A percentile compares a stretch with the other conserved stretches of the same genome.
These are phyloP conservation scores for Drosophila seclusa DNA, from an alignment of 2,888 invertebrate genomes.

Conservation along the genomic window DNA sequence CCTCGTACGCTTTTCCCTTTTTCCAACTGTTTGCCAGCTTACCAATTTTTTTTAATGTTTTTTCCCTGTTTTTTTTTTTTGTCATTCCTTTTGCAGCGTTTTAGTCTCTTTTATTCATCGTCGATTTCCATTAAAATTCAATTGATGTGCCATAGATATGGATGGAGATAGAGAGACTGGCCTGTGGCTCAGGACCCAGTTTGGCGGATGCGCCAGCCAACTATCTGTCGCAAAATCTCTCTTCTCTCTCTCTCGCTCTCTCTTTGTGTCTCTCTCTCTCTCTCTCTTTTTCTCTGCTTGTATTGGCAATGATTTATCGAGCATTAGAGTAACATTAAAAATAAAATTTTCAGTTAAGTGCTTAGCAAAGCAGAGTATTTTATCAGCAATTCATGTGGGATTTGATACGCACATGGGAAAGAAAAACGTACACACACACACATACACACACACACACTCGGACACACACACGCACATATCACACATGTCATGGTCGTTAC, in stretches of 20 bases:
- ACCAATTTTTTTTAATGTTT: slow-evolving; percentile 25
- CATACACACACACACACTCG: slow-evolving; percentile 1
- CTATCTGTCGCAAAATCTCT: slow-evolving; percentile 54
- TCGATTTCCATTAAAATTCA: slow-evolving; percentile 82
- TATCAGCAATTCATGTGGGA: slow-evolving; percentile 78
- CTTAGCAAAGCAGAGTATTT: slow-evolving; percentile 77
- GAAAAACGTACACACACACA: slow-evolving; percentile 11
- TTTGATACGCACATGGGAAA: slow-evolving; percentile 42
- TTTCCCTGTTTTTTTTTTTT: slow-evolving; percentile 28
- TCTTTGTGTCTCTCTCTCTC: background rate
- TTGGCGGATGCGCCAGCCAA: slow-evolving; percentile 66
- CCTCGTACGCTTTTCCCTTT: slow-evolving; percentile 69
- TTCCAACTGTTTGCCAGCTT: slow-evolving; percentile 62
- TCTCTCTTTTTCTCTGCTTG: slow-evolving; percentile 27
- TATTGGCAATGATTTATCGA: slow-evolving; percentile 73
- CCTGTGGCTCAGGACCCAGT: slow-evolving; percentile 34
- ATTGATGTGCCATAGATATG: slow-evolving; percentile 72
- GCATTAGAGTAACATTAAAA: slow-evolving; percentile 76
- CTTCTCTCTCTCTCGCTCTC: slow-evolving; percentile 9
- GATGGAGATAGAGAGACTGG: slow-evolving; percentile 8
- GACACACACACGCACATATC: slow-evolving; percentile 9
- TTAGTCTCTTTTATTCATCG: slow-evolving; percentile 81
- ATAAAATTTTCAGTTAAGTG: slow-evolving; percentile 82
- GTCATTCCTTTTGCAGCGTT: slow-evolving; percentile 68
- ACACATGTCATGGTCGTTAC: slow-evolving; percentile 41